phyloP scores from a whole-genome alignment of 2,888 invertebrate genomes.

The Napeogenes sylphis region DNA sequence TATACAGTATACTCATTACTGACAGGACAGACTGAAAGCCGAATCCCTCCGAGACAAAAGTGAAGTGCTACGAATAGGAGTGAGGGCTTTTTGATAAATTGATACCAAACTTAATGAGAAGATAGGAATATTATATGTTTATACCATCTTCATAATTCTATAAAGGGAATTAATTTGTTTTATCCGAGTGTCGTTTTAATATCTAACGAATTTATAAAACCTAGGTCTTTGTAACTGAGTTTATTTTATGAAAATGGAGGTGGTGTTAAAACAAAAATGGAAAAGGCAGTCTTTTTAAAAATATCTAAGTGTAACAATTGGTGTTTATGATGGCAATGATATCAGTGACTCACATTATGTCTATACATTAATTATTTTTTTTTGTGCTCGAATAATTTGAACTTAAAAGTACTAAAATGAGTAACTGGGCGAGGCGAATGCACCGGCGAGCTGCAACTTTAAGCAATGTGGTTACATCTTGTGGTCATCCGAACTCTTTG shows the following conservation, averaged over 20 bases:
- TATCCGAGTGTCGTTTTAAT: slow-evolving; percentile 14
- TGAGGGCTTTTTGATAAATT: slow-evolving; percentile 3
- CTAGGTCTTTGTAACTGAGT: slow-evolving; percentile 19
- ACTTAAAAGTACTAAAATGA: slow-evolving; percentile 76
- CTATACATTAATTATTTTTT: slow-evolving; percentile 8
- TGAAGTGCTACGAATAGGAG: slow-evolving; percentile 3
- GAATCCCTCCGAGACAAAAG: slow-evolving; percentile 7
- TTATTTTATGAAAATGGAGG: slow-evolving; percentile 29
- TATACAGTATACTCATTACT: background rate
- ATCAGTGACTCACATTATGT: slow-evolving; percentile 20
- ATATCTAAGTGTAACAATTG: slow-evolving; percentile 11
- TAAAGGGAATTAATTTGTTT: background rate
- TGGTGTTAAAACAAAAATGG: slow-evolving; percentile 29
- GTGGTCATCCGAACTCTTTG: slow-evolving; percentile 88
- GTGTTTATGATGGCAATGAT: slow-evolving; percentile 11
- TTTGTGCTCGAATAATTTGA: slow-evolving; percentile 27
- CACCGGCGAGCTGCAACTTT: slow-evolving; percentile 93
- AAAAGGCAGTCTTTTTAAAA: slow-evolving; percentile 12
- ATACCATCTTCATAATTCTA: background rate
- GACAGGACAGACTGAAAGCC: background rate
- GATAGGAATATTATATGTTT: background rate
- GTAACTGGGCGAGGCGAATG: slow-evolving; percentile 95
- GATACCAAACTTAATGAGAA: slow-evolving; percentile 1
- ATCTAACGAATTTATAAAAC: slow-evolving; percentile 20
- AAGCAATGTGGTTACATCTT: slow-evolving; percentile 93